These are phyloP conservation scores for Spinibarbus caldwelli DNA, from an alignment of 2,797 vertebrate species.

Conservation along the genomic window DNA sequence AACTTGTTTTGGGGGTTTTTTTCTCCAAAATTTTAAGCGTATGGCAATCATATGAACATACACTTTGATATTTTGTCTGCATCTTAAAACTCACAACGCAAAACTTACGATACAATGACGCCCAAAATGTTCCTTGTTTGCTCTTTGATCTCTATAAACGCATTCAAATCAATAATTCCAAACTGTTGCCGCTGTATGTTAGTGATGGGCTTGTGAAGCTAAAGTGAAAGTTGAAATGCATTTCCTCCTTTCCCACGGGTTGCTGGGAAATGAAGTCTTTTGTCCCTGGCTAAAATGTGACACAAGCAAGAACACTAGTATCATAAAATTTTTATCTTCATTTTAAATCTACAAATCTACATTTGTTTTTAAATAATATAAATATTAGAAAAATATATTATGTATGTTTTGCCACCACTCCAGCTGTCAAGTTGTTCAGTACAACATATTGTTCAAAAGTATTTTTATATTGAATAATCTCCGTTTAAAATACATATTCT, in stretches of 20 bases:
- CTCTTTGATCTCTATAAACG: not conserved
- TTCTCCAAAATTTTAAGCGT: not conserved
- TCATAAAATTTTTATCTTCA: not conserved
- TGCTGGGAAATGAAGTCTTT: slow-evolving; percentile 55
- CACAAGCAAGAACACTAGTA: not conserved
- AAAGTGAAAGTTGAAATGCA: slow-evolving; percentile 31
- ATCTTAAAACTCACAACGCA: not conserved
- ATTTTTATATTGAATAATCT: not conserved
- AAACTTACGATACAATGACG: not conserved
- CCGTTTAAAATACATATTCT: not conserved
- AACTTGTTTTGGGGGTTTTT: not conserved
- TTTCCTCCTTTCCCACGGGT: slow-evolving; percentile 20
- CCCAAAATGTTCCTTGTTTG: not conserved
- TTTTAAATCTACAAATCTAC: no score
- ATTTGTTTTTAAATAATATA: not conserved
- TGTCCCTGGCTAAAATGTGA: not conserved
- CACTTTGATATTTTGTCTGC: not conserved
- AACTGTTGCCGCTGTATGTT: not conserved
- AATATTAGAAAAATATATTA: no score
- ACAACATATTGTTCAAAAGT: not conserved
- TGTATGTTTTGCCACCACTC: not conserved
- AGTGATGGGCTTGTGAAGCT: not conserved
- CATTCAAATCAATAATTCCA: no score
- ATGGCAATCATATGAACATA: not conserved
- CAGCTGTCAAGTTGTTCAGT: not conserved